A percentile compares a stretch with the other conserved stretches of the same genome.
phyloP scores from a whole-genome alignment of 2,797 vertebrate genomes.

The Cyclopterus lumpus region DNA sequence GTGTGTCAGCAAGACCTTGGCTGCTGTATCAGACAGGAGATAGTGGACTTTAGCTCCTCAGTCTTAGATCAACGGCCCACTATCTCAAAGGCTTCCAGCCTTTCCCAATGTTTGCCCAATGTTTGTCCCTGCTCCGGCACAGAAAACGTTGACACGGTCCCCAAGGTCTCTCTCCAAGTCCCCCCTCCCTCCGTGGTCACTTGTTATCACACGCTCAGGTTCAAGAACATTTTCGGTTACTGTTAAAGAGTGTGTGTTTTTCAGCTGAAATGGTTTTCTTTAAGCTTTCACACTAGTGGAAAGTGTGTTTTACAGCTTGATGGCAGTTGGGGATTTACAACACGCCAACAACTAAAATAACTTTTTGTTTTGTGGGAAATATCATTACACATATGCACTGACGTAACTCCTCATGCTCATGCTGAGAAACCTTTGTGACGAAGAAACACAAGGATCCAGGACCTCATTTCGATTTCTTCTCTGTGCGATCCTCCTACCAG shows the following conservation, averaged over 20 bases:
- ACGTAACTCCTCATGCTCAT: slow-evolving; percentile 43
- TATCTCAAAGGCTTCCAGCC: slow-evolving; percentile 82
- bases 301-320: slow-evolving; percentile 15
- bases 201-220: slow-evolving; percentile 67
- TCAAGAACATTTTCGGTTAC: slow-evolving; percentile 72
- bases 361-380: slow-evolving; percentile 23
- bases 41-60: slow-evolving; percentile 78
- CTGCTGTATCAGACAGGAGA: slow-evolving; percentile 76
- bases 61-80: slow-evolving; percentile 84
- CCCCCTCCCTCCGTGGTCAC: slow-evolving; percentile 60
- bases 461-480: slow-evolving; percentile 66
- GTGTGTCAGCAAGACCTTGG: slow-evolving; percentile 82
- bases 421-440: slow-evolving; percentile 59
- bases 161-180: slow-evolving; percentile 76
- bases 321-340: slow-evolving; percentile 13
- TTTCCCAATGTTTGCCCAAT: slow-evolving; percentile 84
- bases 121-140: slow-evolving; percentile 80
- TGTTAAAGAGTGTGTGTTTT: slow-evolving; percentile 21
- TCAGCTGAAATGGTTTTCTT: slow-evolving; percentile 20
- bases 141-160: slow-evolving; percentile 82
- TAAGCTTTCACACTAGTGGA: not conserved
- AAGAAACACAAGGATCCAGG: slow-evolving; percentile 62
- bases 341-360: slow-evolving; percentile 27
- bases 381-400: slow-evolving; percentile 51
- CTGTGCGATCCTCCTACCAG: slow-evolving; percentile 65